phyloP scores from a whole-genome alignment of 2,888 invertebrate species.

The Augochlorella aurata region DNA sequence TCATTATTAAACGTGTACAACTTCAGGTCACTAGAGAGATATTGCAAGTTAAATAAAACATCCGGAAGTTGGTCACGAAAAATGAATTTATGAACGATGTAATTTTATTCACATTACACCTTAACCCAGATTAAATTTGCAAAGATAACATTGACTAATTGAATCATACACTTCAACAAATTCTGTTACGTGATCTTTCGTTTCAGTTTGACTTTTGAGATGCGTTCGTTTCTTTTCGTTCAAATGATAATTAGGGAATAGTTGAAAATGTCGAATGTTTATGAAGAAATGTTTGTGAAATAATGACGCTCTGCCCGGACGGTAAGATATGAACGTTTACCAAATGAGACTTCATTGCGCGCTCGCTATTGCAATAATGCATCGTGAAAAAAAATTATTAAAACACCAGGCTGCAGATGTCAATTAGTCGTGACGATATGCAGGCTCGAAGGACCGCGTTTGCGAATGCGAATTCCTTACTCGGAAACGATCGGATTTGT shows the following conservation, averaged over 20 bases:
- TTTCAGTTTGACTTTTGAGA: background rate
- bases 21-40: background rate
- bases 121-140: slow-evolving; percentile 25
- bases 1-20: background rate
- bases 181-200: background rate
- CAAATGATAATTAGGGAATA: background rate
- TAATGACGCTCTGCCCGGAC: slow-evolving; percentile 14
- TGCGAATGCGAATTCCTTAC: slow-evolving; percentile 41
- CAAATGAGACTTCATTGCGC: background rate
- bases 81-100: background rate
- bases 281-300: background rate
- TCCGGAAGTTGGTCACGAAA: background rate
- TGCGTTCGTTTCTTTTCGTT: background rate
- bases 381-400: slow-evolving; percentile 9
- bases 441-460: slow-evolving; percentile 46
- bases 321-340: slow-evolving; percentile 20
- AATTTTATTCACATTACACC: background rate
- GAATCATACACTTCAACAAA: background rate
- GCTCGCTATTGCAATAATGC: background rate
- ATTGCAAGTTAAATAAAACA: background rate
- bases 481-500: slow-evolving; percentile 56
- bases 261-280: slow-evolving; percentile 2
- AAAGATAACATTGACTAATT: background rate
- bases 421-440: slow-evolving; percentile 41
- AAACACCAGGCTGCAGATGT: slow-evolving; percentile 41